Percentiles rank a stretch among this genome's conserved stretches.
Evolutionary conservation across 2,113 vertebrate species (phyloP).

Genomic region (Felis chaus): DNA sequence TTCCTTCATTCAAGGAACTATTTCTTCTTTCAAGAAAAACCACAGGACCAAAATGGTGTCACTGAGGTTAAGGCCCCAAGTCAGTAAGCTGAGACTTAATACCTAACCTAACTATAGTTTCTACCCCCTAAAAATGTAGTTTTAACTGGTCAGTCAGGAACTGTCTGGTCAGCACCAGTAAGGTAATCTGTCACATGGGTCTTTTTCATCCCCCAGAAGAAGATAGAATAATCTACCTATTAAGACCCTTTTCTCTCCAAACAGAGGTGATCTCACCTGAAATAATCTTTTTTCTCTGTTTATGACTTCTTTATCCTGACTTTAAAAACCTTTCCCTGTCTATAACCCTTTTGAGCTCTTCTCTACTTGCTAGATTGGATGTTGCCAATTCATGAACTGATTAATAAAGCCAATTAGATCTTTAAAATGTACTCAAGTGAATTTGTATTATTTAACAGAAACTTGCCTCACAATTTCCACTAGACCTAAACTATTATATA

Average conservation of each 20-base stretch:
- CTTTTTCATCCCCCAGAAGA: background rate
- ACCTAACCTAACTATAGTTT: background rate
- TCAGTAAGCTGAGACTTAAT: background rate
- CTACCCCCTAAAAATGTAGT: background rate
- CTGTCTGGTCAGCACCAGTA: background rate
- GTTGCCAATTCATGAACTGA: background rate
- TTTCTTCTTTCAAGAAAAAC: background rate
- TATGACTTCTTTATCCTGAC: background rate
- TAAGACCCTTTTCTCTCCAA: background rate
- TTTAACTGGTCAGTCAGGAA: background rate
- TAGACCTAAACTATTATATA: background rate
- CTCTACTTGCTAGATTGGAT: background rate
- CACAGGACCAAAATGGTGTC: background rate
- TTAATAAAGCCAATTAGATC: background rate
- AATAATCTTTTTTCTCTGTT: background rate
- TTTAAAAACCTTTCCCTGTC: background rate
- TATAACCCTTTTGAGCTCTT: background rate
- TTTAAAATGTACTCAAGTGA: background rate
- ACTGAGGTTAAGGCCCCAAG: background rate
- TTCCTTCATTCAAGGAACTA: background rate
- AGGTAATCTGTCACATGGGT: background rate
- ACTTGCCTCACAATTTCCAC: background rate
- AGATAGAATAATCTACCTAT: background rate
- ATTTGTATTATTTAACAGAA: background rate
- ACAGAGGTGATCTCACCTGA: background rate